These are phyloP conservation scores for Drosophila diplacantha DNA, from an alignment of 2,888 invertebrate genomes.

Conservation along the genomic window DNA sequence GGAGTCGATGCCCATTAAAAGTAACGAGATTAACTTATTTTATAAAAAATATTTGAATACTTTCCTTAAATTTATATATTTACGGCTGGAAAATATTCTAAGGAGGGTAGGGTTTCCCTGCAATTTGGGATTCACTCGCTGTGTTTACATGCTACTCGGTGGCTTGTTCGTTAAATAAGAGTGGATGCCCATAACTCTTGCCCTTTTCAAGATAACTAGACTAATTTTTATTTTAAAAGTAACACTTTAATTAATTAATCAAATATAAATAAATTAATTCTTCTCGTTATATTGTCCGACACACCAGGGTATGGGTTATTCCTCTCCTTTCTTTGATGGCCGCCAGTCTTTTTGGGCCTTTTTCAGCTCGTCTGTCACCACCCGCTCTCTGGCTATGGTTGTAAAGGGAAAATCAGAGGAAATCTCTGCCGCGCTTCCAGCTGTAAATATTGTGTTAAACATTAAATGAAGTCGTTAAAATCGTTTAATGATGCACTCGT, in stretches of 20 bases:
- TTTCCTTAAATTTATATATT: not conserved
- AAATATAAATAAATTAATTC: too few relatives aligned
- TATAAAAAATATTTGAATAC: too few relatives aligned
- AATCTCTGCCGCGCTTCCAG: slow-evolving; percentile 33
- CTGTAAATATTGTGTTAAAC: slow-evolving; percentile 67
- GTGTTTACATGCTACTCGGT: too few relatives aligned
- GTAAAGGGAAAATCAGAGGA: slow-evolving; percentile 22
- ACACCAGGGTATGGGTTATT: slow-evolving; percentile 5
- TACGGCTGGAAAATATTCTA: not conserved
- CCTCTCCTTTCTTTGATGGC: not conserved
- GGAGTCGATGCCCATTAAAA: not conserved
- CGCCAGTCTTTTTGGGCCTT: not conserved
- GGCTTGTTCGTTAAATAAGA: too few relatives aligned
- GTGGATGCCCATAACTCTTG: too few relatives aligned
- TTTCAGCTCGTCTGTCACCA: slow-evolving; percentile 3
- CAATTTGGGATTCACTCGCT: not conserved
- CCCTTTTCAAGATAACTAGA: too few relatives aligned
- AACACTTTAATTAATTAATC: too few relatives aligned
- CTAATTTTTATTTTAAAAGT: too few relatives aligned
- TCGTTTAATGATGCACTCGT: slow-evolving; percentile 74
- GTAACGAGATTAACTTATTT: not conserved
- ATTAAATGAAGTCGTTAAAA: slow-evolving; percentile 76
- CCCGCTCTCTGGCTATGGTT: not conserved
- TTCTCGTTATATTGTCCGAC: not conserved
- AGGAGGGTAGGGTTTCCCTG: not conserved